phyloP scores from a whole-genome alignment of 1,140 invertebrate genomes.

The Drosophila varians region DNA sequence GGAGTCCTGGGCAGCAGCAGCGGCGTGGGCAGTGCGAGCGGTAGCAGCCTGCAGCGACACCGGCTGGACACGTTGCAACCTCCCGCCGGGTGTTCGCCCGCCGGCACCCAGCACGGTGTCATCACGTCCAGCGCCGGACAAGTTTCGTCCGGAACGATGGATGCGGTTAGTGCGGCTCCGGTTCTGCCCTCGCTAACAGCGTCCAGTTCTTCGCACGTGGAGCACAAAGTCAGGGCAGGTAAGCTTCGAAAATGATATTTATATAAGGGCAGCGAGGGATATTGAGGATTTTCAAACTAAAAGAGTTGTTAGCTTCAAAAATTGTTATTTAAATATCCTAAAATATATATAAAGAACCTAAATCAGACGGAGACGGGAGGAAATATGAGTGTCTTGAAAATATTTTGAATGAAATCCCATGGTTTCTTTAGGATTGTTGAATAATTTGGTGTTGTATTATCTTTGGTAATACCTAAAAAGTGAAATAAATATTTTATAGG shows the following conservation, averaged over 20 bases:
- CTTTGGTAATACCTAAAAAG: background rate
- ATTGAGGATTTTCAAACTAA: no score
- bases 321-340: background rate
- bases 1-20: slow-evolving; percentile 57
- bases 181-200: slow-evolving; percentile 42
- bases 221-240: slow-evolving; percentile 75
- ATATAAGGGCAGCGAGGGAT: no score
- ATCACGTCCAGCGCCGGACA: slow-evolving; percentile 74
- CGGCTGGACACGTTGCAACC: slow-evolving; percentile 73
- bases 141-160: slow-evolving; percentile 41
- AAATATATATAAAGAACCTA: no score
- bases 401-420: no score
- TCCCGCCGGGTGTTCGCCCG: slow-evolving; percentile 72
- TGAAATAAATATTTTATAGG: slow-evolving; percentile 19
- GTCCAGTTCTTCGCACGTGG: slow-evolving; percentile 59
- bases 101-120: slow-evolving; percentile 72
- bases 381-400: background rate
- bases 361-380: no score
- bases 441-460: no score
- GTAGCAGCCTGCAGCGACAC: slow-evolving; percentile 66
- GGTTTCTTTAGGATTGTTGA: no score
- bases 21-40: slow-evolving; percentile 19
- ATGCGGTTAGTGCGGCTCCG: slow-evolving; percentile 55
- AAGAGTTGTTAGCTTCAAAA: slow-evolving; percentile 46
- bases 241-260: slow-evolving; percentile 3